phyloP scores from a whole-genome alignment of 2,888 invertebrate genomes.

The Leptinotarsa peninsularis region DNA sequence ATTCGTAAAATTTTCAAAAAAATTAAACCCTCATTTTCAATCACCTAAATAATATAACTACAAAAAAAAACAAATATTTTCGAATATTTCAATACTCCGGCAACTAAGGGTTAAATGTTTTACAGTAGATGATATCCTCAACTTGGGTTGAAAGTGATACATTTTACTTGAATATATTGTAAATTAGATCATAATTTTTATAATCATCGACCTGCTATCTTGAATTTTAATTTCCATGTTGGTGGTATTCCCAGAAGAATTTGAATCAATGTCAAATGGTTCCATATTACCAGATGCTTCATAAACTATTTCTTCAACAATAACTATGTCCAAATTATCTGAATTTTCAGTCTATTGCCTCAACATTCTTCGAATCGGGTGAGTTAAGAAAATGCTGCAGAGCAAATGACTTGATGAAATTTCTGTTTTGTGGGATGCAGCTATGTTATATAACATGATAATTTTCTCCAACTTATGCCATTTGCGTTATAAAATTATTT shows the following conservation, averaged over 20 bases:
- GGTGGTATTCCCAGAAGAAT: not conserved
- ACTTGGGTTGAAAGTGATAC: not conserved
- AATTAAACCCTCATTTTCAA: too few species aligned
- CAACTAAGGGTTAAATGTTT: too few species aligned
- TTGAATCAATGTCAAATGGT: conserved; percentile 3
- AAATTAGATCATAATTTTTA: conserved; percentile 1
- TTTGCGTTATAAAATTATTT: not conserved
- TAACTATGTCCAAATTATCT: not conserved
- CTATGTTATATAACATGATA: not conserved
- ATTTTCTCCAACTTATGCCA: not conserved
- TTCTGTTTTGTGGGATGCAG: not conserved
- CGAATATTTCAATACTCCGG: too few species aligned
- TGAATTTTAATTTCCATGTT: conserved; percentile 1
- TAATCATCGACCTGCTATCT: not conserved
- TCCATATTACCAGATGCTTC: not conserved
- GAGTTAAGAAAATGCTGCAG: not conserved
- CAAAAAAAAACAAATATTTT: too few species aligned
- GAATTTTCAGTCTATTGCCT: not conserved
- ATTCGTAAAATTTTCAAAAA: too few species aligned
- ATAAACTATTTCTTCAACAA: not conserved
- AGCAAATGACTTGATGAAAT: not conserved
- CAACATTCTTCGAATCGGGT: not conserved
- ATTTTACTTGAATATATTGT: not conserved
- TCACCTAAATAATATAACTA: too few species aligned
- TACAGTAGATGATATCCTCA: too few species aligned